Base-by-base conservation (phyloP, 2,888 invertebrate species). In the Apamea crenata region DNA sequence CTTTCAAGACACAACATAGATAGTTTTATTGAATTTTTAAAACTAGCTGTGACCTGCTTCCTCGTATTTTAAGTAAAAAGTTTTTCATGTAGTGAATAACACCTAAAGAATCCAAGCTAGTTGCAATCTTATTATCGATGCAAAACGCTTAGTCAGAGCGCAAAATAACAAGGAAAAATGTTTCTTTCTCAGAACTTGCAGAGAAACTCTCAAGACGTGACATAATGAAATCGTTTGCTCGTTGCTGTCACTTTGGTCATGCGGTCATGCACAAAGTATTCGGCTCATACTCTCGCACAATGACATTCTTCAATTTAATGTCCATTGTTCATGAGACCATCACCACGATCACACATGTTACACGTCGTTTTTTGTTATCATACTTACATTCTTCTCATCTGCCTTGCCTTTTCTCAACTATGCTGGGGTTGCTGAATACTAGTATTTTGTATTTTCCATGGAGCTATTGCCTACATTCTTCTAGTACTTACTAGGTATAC, bases 261-360 rank as follows among this genome's bases (percentile, higher is more conserved):
- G 66, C 68, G 56, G 74, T 85, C 85, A 85, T 85, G 84, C 74
- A 21, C 69, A 74, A 84, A 82, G 75, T 69, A 86, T 83, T 85
- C 69, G 83, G 83, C 50, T 74, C 82, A 76, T 72, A 56, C 69
- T 61, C 14, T 61, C 29, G 65, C 59, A 78, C 80, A 82, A 85
- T 78, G 80, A 78, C 78, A 83, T 83, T 77, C 80, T 83, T 85
- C 76, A 82, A 74, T 84, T 84, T 81, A 70, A 70, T 70, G 56
- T 36, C 82, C 78, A 80, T 82, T 85, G 80, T 72, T 36, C 71
- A n/a, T 66, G 36, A 63, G 79, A 70, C n/a, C 61, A 82, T 50
- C 47, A 44, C 14, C 7, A 36, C 16, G 50, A 53, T 53, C 29
- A 36, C 53, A 61, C 10, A 32, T n/a, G 36, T 78, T 29, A 14